phyloP scores from a whole-genome alignment of 2,113 vertebrate genomes.

The Numida meleagris region DNA sequence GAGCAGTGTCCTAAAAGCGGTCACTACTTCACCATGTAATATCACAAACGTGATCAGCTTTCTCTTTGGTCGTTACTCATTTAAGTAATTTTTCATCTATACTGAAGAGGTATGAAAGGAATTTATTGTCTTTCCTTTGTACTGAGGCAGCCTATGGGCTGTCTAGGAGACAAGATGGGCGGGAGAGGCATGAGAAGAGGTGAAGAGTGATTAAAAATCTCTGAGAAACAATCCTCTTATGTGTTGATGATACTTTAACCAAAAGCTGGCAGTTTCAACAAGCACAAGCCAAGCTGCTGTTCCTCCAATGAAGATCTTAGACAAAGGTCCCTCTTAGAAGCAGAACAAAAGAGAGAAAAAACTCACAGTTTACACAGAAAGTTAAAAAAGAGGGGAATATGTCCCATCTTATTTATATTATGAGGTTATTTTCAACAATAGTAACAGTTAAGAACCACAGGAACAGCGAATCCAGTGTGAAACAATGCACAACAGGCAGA shows the following conservation, averaged over 20 bases:
- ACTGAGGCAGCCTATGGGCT: not conserved
- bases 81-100: not conserved
- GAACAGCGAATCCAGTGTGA: rapidly evolving
- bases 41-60: not conserved
- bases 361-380: not conserved
- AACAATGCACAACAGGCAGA: not conserved
- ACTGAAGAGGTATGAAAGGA: not conserved
- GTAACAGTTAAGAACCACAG: not conserved
- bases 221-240: not conserved
- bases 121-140: not conserved
- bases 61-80: not conserved
- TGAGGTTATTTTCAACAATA: not conserved
- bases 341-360: not conserved
- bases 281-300: not conserved
- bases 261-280: not conserved
- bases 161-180: not conserved
- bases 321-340: not conserved
- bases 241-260: not conserved
- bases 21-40: not conserved
- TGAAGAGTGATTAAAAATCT: not conserved
- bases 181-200: not conserved
- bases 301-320: not conserved
- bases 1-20: not conserved
- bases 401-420: not conserved
- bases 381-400: not conserved